A percentile compares a stretch with the other conserved stretches of the same genome.
Evolutionary conservation across 2,113 vertebrate genomes (phyloP).

Genomic region (Phodopus roborovskii): DNA sequence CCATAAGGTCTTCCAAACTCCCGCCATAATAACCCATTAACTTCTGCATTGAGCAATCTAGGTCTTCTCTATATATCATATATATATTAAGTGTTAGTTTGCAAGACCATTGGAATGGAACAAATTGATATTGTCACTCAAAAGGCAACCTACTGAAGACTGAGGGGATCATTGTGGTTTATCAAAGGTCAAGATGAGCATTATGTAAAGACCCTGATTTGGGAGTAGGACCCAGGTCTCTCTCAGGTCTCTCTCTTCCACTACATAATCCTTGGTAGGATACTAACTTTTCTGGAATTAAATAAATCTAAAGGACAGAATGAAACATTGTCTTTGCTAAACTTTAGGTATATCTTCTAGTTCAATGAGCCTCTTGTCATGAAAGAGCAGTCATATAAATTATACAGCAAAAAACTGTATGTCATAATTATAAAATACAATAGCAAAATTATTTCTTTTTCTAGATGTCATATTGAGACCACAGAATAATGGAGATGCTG

Average conservation of each 20-base stretch:
- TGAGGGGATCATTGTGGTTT: background rate
- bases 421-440: background rate
- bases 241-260: background rate
- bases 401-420: background rate
- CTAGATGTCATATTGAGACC: background rate
- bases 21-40: background rate
- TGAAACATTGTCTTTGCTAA: background rate
- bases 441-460: conserved; percentile 10
- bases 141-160: background rate
- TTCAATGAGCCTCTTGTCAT: background rate
- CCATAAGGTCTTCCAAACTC: background rate
- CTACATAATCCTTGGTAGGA: background rate
- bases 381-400: background rate
- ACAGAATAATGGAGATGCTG: background rate
- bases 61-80: background rate
- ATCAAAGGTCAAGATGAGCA: background rate
- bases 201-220: background rate
- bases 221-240: background rate
- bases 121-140: background rate
- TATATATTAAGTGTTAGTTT: background rate
- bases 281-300: background rate
- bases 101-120: background rate
- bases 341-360: conserved; percentile 17
- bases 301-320: background rate
- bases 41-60: background rate